Base-by-base conservation (phyloP, 2,888 invertebrate genomes). In the Amphipoea lucens region DNA sequence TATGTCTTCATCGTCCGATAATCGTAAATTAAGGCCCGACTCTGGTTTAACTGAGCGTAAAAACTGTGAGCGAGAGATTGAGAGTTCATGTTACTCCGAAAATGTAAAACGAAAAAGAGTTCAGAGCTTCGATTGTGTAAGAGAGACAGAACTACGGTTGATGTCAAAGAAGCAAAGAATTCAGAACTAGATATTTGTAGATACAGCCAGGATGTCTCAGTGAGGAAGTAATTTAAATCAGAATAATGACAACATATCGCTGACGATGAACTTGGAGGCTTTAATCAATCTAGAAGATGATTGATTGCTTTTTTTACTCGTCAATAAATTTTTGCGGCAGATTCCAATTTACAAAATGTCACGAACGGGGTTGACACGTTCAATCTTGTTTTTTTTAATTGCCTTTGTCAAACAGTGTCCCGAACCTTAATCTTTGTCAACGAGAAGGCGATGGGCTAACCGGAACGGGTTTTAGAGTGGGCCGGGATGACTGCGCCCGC, bases 1-100 rank as follows among this genome's bases (percentile, higher is more conserved):
- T 93, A 94, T 94, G 94, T 95, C 94, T 95, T 95, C 93, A 95
- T 95, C 94, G 88, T 90, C 91, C 95, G 93, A 95, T 95, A 95
- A 96, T 95, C 96, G 93, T 96, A 96, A 96, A 96, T 96, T 95
- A 95, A 93, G 92, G 92, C 83, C 93, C 93, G 91, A 93, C 92
- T 92, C 91, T 91, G 92, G 93, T 92, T 95, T 92, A 95, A 96
- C 95, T 92, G 95, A 95, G 95, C 96, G 96, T 96, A 94, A 96
- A 96, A 96, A 95, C 95, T 95, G 95, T 94, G 93, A 93, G 92
- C 93, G 90, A 92, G 94, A 93, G 93, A 95, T 95, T 95, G 95
- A 94, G 94, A 95, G 96, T 96, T 96, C 96, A 95, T 95, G 95
- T 96, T 96, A 95, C 96, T 94, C 89, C 91, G 87, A 93, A 95